Evolutionary conservation across 2,888 invertebrate species (phyloP).

Genomic region (Bembecia ichneumoniformis): DNA sequence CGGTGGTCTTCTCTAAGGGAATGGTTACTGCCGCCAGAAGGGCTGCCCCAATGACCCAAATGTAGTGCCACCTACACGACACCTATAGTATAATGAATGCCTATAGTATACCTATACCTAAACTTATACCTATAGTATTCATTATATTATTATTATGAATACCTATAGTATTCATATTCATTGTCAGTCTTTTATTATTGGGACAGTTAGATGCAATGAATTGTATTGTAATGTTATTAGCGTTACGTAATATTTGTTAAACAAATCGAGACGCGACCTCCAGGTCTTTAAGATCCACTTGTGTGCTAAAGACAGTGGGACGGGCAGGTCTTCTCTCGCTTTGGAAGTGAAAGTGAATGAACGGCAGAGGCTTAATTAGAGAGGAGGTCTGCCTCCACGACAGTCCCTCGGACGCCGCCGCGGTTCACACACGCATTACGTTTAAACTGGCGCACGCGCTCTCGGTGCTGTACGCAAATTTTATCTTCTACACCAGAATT

Average conservation of each 20-base stretch:
- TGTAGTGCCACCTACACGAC: too few relatives aligned
- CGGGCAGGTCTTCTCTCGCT: slow-evolving; percentile 57
- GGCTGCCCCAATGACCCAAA: too few relatives aligned
- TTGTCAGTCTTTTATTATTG: too few relatives aligned
- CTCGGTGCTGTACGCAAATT: slow-evolving; percentile 12
- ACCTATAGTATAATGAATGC: too few relatives aligned
- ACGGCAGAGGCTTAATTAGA: slow-evolving; percentile 70
- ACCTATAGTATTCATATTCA: too few relatives aligned
- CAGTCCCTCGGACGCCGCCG: slow-evolving; percentile 61
- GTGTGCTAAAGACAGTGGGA: slow-evolving; percentile 36
- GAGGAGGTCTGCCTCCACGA: slow-evolving; percentile 60
- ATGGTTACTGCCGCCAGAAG: too few relatives aligned
- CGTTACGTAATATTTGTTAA: slow-evolving; percentile 18
- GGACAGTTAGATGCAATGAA: too few relatives aligned
- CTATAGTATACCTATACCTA: too few relatives aligned
- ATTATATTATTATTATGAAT: too few relatives aligned
- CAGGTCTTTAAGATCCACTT: slow-evolving; percentile 44
- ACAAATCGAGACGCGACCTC: slow-evolving; percentile 61
- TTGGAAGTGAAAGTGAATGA: slow-evolving; percentile 73
- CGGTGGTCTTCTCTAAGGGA: too few relatives aligned
- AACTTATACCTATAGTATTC: too few relatives aligned
- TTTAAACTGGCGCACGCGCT: slow-evolving; percentile 18
- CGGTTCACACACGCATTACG: slow-evolving; percentile 44
- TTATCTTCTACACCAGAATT: slow-evolving; percentile 5
- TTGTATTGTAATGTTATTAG: too few relatives aligned